Base-by-base conservation (phyloP, 2,888 invertebrate species). In the Apoderus coryli region DNA sequence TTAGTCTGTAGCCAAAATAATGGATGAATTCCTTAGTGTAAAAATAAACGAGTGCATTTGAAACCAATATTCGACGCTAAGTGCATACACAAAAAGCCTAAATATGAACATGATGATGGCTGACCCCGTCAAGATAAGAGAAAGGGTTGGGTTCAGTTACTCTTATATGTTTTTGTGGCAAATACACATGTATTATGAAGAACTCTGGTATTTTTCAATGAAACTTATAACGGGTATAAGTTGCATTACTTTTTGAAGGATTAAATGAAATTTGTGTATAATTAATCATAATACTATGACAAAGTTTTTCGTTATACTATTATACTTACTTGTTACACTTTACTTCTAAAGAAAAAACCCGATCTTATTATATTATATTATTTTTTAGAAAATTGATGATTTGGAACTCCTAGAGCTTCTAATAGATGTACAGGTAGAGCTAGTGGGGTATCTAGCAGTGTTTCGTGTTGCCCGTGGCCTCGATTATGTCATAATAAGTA, bases 101-200 rank as follows among this genome's bases (percentile, higher is more conserved):
- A 19, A 19, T 19, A 19, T 19, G n/a, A 19, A 19, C 19, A n/a
- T 19, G 6, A 19, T 7, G 19, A 19, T 19, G 19, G 19, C 19
- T 19, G 19, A 19, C 7, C 6, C n/a, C n/a, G n/a, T n/a, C 6
- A n/a, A 19, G 19, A 19, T 7, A 19, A 19, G 19, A 19, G 19
- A 19, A 19, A 19, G 19, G 19, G 19, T 19, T 19, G 19, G 19
- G 19, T 19, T 19, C 19, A 19, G 19, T 19, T n/a, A 19, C 6
- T 19, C 19, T 19, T 19, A 6, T 19, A 19, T 19, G 19, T 19
- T 19, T 19, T 19, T 19, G 19, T 19, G 19, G 6, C 19, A 19
- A 19, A 19, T 19, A 19, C 19, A 19, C n/a, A 19, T 19, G 19
- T 19, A 19, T n/a, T 19, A 19, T n/a, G 19, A 19, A 19, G 19